phyloP scores from a whole-genome alignment of 37 sponge, comb jelly and placozoan species.

The Mnemiopsis leidyi region DNA sequence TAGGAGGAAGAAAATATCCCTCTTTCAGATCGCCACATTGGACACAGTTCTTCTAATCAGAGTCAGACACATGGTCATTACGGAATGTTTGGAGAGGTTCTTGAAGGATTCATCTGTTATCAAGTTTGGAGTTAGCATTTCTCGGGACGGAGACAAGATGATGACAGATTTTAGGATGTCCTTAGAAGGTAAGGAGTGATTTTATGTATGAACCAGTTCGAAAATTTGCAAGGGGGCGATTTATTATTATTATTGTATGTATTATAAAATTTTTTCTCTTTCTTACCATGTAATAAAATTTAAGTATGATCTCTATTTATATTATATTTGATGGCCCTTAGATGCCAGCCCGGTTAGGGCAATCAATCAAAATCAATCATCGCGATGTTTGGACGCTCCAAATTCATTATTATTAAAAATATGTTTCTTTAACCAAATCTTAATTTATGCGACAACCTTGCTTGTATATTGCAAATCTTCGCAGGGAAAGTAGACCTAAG shows the following conservation, averaged over 20 bases:
- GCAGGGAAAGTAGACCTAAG: background rate
- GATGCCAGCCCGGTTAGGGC: no score
- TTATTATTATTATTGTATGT: no score
- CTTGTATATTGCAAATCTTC: background rate
- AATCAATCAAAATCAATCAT: no score
- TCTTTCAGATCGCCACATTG: constrained; percentile 6
- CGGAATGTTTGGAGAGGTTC: background rate
- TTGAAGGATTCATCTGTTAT: background rate
- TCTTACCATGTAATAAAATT: no score
- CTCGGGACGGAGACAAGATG: constrained; percentile 37
- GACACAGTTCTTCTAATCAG: background rate
- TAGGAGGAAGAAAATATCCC: background rate
- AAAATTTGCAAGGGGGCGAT: no score
- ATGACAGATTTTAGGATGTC: background rate
- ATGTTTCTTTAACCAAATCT: background rate
- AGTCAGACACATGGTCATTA: constrained; percentile 31
- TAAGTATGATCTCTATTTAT: no score
- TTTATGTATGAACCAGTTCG: no score
- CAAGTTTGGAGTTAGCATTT: constrained; percentile 41
- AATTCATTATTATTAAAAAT: background rate
- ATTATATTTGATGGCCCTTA: no score
- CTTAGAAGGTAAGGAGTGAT: constrained; percentile 20
- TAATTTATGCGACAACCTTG: background rate
- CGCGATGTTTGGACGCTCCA: no score
- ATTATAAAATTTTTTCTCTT: no score